phyloP scores from a whole-genome alignment of 2,888 invertebrate species.

The Galerucella calmariensis region DNA sequence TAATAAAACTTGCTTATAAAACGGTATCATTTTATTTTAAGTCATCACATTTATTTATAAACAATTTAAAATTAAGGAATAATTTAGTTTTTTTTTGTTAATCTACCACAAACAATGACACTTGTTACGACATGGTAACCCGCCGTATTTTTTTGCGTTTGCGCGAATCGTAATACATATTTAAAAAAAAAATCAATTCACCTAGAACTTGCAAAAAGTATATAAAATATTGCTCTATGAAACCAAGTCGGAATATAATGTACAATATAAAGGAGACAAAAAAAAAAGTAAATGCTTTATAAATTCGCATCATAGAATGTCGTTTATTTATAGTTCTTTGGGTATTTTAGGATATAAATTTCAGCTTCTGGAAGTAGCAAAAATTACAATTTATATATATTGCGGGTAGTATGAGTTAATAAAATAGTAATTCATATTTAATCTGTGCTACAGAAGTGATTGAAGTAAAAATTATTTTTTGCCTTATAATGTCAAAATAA shows the following conservation, averaged over 20 bases:
- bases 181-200: constrained; percentile 30
- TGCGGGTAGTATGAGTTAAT: no score
- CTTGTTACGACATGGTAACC: constrained; percentile 52
- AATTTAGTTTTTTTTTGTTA: constrained; percentile 55
- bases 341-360: constrained; percentile 2
- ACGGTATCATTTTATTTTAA: constrained; percentile 56
- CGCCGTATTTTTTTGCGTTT: constrained; percentile 41
- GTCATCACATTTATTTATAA: constrained; percentile 62
- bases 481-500: no score
- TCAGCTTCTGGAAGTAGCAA: not conserved
- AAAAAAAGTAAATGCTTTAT: constrained; percentile 44
- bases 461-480: no score
- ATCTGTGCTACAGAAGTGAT: no score
- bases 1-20: constrained; percentile 38
- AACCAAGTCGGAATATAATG: constrained; percentile 31
- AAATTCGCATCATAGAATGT: not conserved
- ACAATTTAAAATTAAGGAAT: constrained; percentile 57
- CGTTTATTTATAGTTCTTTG: constrained; percentile 11
- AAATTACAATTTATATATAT: not conserved
- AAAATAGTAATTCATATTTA: no score
- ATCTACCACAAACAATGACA: constrained; percentile 52
- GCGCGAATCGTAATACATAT: constrained; percentile 34
- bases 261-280: constrained; percentile 37
- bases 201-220: constrained; percentile 39
- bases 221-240: constrained; percentile 43